These are phyloP conservation scores for Platygyra sinensis DNA, from an alignment of 64 coral and sea anemone species.

Conservation along the genomic window DNA sequence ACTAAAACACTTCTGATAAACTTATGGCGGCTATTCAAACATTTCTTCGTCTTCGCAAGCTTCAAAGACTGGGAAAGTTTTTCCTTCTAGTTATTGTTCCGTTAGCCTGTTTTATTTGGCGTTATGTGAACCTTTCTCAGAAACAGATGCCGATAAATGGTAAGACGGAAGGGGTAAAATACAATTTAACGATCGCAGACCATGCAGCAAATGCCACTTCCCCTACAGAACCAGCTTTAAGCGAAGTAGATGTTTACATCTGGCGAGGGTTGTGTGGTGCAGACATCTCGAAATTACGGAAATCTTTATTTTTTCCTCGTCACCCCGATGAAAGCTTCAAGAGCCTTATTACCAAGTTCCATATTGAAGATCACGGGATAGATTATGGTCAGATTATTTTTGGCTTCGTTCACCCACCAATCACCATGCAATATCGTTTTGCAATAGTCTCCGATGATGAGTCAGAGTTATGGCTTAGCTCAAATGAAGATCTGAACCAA, in stretches of 20 bases:
- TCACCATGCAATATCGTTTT: conserved; percentile 32
- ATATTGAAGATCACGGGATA: not conserved
- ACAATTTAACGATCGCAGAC: too few species aligned
- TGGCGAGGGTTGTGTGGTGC: not conserved
- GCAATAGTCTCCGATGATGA: conserved; percentile 70
- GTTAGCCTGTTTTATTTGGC: not conserved
- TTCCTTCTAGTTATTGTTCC: not conserved
- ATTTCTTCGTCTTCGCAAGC: not conserved
- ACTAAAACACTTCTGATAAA: not conserved
- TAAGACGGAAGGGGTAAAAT: not conserved
- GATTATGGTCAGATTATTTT: conserved; percentile 31
- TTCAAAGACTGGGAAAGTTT: not conserved
- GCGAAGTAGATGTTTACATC: not conserved
- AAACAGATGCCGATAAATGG: not conserved
- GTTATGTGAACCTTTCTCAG: not conserved
- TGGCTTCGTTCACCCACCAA: conserved; percentile 61
- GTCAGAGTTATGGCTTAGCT: conserved; percentile 76
- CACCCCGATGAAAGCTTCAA: not conserved
- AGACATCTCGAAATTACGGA: not conserved
- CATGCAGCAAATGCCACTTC: not conserved
- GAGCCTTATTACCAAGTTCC: not conserved
- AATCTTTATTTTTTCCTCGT: conserved; percentile 12
- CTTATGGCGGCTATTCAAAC: not conserved
- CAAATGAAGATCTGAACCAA: conserved; percentile 37
- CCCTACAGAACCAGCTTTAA: not conserved